A percentile compares a stretch with the other conserved stretches of the same genome.
These are phyloP conservation scores for Torymus texanus DNA, from an alignment of 2,888 invertebrate genomes.

Conservation along the genomic window DNA sequence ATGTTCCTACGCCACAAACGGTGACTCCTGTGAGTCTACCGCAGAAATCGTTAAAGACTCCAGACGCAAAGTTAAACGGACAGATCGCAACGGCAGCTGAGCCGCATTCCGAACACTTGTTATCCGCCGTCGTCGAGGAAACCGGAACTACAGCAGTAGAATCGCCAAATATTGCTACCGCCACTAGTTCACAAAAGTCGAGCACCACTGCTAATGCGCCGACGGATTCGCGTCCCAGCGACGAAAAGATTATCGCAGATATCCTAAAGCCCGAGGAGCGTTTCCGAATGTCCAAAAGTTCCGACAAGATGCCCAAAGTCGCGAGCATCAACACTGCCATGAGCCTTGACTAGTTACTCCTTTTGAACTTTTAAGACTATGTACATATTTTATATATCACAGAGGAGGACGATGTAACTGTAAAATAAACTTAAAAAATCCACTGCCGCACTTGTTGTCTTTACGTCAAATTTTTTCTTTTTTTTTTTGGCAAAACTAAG, in stretches of 20 bases:
- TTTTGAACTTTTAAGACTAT: slow-evolving; percentile 64
- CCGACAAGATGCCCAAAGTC: slow-evolving; percentile 70
- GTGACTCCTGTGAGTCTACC: slow-evolving; percentile 22
- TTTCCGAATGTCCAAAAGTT: slow-evolving; percentile 65
- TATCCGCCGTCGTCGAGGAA: slow-evolving; percentile 65
- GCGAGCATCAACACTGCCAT: slow-evolving; percentile 73
- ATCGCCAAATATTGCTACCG: slow-evolving; percentile 45
- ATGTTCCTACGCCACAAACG: slow-evolving; percentile 38
- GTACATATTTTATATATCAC: slow-evolving; percentile 72
- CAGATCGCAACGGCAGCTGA: slow-evolving; percentile 36
- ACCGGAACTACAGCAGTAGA: slow-evolving; percentile 55
- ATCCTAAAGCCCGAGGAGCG: slow-evolving; percentile 72
- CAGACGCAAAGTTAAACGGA: slow-evolving; percentile 70
- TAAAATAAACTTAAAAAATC: slow-evolving; percentile 56
- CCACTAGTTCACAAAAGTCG: slow-evolving; percentile 58
- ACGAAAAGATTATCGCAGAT: slow-evolving; percentile 73
- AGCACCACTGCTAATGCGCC: slow-evolving; percentile 47
- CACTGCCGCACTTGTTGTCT: slow-evolving; percentile 59
- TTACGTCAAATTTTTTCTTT: slow-evolving; percentile 11
- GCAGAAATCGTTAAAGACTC: slow-evolving; percentile 55
- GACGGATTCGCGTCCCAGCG: slow-evolving; percentile 66
- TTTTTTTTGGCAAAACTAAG: background rate
- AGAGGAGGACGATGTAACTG: slow-evolving; percentile 54
- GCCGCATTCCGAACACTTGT: slow-evolving; percentile 59
- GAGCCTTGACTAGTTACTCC: slow-evolving; percentile 72